Conservation (phyloP, 2,113 vertebrate genomes). For the Typhlomys cinereus region DNA sequence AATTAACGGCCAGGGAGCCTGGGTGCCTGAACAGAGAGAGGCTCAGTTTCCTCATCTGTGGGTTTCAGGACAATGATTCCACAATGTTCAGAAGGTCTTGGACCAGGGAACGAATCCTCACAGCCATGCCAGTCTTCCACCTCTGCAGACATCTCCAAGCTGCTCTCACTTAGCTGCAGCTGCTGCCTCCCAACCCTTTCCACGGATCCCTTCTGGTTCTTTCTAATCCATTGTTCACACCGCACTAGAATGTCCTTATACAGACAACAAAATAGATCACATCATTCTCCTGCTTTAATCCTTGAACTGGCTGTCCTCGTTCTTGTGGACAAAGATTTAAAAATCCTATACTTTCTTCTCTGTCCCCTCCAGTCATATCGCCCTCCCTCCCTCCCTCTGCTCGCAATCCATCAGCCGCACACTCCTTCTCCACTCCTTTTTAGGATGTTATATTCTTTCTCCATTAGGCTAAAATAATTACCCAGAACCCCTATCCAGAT, state of each 20-base stretch:
- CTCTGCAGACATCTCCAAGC: not conserved
- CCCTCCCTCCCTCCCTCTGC: not conserved
- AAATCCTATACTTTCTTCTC: not conserved
- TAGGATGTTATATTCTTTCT: not conserved
- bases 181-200: too few relatives aligned
- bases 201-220: not conserved
- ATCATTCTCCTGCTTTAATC: not conserved
- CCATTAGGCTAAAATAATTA: not conserved
- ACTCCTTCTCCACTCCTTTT: not conserved
- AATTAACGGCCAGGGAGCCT: not conserved
- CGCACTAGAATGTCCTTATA: not conserved
- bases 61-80: too few relatives aligned
- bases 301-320: not conserved
- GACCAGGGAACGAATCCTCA: not conserved
- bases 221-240: not conserved
- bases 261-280: not conserved
- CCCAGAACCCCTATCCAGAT: not conserved
- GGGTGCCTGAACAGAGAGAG: not conserved
- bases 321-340: not conserved
- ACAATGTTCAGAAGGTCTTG: not conserved
- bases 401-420: not conserved
- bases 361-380: not conserved
- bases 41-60: not conserved
- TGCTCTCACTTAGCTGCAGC: too few relatives aligned
- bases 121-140: accelerated